Conservation (phyloP, 2,797 vertebrate genomes). For the Gallirallus australis region DNA sequence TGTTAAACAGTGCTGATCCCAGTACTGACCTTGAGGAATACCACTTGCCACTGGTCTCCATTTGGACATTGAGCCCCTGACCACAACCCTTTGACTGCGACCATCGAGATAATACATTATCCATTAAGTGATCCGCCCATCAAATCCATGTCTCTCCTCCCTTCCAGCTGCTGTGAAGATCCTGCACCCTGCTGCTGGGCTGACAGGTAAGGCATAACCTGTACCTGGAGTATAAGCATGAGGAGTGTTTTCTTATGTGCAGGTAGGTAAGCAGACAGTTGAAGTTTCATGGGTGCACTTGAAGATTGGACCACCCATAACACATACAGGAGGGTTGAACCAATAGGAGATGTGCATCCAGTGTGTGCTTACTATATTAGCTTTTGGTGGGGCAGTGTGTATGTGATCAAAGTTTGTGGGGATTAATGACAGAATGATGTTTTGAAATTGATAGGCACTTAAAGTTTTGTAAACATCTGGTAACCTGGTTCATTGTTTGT, state of each 20-base stretch:
- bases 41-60: too few species aligned
- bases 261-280: not conserved
- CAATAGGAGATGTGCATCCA: not conserved
- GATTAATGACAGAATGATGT: not conserved
- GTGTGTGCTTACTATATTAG: accelerated
- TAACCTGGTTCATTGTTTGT: not conserved
- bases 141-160: not conserved
- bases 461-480: not conserved
- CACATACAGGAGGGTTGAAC: accelerated
- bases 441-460: not conserved
- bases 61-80: too few species aligned
- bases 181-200: not conserved
- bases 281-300: accelerated
- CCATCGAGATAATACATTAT: too few species aligned
- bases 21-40: too few species aligned
- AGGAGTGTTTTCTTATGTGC: not conserved
- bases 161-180: accelerated
- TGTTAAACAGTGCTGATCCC: too few species aligned
- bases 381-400: accelerated
- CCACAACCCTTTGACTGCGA: too few species aligned
- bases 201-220: not conserved
- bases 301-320: not conserved
- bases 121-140: too few species aligned
- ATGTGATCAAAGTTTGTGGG: not conserved
- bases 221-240: accelerated